These are phyloP conservation scores for Hydropsyche tenuis DNA, from an alignment of 1,140 invertebrate species.

Conservation along the genomic window DNA sequence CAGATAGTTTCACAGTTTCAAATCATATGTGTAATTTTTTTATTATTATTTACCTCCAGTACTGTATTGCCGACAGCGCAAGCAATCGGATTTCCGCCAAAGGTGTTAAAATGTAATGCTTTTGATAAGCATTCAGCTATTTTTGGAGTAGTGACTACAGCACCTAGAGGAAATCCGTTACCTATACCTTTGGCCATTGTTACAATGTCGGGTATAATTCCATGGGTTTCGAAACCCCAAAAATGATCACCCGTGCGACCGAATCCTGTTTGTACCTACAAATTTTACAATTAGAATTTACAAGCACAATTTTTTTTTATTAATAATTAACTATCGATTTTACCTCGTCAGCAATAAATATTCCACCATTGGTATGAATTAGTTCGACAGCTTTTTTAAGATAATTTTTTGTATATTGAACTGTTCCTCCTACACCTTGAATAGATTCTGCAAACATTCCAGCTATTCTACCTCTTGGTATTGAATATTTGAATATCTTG, in stretches of 20 bases:
- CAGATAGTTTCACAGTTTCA: background rate
- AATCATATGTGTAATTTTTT: background rate
- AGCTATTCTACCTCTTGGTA: conserved; percentile 77
- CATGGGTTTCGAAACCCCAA: conserved; percentile 94
- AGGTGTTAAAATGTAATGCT: conserved; percentile 94
- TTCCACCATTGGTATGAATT: conserved; percentile 79
- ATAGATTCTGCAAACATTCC: conserved; percentile 95
- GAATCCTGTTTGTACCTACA: conserved; percentile 94
- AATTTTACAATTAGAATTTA: background rate
- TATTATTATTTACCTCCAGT: conserved; percentile 73
- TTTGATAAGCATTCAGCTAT: conserved; percentile 78
- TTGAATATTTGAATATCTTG: conserved; percentile 74
- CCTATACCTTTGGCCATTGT: conserved; percentile 90
- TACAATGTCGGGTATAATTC: conserved; percentile 89
- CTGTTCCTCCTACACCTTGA: conserved; percentile 89
- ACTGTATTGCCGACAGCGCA: conserved; percentile 87
- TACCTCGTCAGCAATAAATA: conserved; percentile 93
- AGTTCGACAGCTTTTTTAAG: conserved; percentile 83
- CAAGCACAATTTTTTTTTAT: too few species aligned
- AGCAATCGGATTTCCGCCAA: conserved; percentile 92
- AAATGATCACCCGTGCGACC: conserved; percentile 91
- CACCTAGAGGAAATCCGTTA: conserved; percentile 94
- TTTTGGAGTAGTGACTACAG: conserved; percentile 88
- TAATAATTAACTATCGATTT: too few species aligned
- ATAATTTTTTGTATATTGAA: conserved; percentile 91